phyloP scores from a whole-genome alignment of 2,113 vertebrate genomes.

The Emydocephalus ijimae region DNA sequence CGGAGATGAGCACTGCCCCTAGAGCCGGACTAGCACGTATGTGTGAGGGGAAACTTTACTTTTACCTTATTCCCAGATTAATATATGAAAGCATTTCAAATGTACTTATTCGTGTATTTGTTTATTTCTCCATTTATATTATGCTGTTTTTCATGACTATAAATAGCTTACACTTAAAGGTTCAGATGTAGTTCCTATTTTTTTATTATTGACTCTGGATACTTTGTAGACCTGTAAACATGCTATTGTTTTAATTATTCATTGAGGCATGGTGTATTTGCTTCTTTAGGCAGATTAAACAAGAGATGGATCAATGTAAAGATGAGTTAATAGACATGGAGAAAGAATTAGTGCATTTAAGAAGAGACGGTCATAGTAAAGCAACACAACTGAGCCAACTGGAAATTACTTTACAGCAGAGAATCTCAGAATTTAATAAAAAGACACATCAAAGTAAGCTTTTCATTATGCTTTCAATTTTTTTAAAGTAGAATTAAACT shows the following conservation, averaged over 20 bases:
- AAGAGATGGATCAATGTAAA: slow-evolving; percentile 74
- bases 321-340: slow-evolving; percentile 74
- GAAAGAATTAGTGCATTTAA: slow-evolving; percentile 73
- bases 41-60: no score
- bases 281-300: slow-evolving; percentile 64
- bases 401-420: slow-evolving; percentile 82
- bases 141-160: background rate
- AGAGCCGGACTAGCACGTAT: no score
- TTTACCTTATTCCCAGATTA: background rate
- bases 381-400: slow-evolving; percentile 77
- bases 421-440: slow-evolving; percentile 78
- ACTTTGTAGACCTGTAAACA: background rate
- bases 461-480: background rate
- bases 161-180: background rate
- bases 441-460: slow-evolving; percentile 73
- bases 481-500: background rate
- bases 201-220: background rate
- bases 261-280: slow-evolving; percentile 37
- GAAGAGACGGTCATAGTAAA: slow-evolving; percentile 79
- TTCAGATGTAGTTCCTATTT: background rate
- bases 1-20: no score
- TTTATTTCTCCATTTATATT: background rate
- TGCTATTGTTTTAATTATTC: background rate
- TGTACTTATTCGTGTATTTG: background rate
- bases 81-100: background rate